These are phyloP conservation scores for Taenioides sp. DNA, from an alignment of 2,797 vertebrate species.

Conservation along the genomic window DNA sequence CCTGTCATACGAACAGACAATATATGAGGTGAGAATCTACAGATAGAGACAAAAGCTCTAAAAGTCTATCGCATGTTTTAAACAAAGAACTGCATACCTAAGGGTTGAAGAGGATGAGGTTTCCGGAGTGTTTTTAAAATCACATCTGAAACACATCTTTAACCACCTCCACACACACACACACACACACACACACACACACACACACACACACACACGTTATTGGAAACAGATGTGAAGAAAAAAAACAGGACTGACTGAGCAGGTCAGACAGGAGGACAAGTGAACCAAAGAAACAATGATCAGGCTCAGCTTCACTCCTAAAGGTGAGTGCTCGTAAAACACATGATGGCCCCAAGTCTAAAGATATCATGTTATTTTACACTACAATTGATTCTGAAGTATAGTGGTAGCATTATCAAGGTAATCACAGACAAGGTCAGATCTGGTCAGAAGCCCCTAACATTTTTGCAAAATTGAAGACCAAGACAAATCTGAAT, in stretches of 20 bases:
- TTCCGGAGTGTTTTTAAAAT: not conserved
- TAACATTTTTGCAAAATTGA: not conserved
- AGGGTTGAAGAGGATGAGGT: too few species aligned
- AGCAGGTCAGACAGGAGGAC: not conserved
- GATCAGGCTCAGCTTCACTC: not conserved
- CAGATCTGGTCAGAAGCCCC: not conserved
- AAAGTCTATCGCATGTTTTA: not conserved
- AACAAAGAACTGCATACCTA: not conserved
- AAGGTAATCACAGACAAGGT: not conserved
- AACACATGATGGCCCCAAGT: not conserved
- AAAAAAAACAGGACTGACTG: constrained; percentile 17
- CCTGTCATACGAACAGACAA: too few species aligned
- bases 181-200: not conserved
- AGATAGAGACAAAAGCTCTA: not conserved
- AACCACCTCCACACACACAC: constrained; percentile 6
- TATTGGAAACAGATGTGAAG: constrained; percentile 45
- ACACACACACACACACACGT: not conserved
- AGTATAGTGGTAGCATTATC: not conserved
- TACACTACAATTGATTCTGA: not conserved
- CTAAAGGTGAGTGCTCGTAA: not conserved
- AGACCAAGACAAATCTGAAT: too few species aligned
- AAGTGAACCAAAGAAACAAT: not conserved
- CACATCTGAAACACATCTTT: constrained; percentile 19
- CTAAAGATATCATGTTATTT: not conserved
- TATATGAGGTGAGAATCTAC: not conserved